Percentiles rank a stretch among this genome's conserved stretches.
These are phyloP conservation scores for Apteryx mantelli DNA, from an alignment of 2,113 vertebrate species.

Conservation along the genomic window DNA sequence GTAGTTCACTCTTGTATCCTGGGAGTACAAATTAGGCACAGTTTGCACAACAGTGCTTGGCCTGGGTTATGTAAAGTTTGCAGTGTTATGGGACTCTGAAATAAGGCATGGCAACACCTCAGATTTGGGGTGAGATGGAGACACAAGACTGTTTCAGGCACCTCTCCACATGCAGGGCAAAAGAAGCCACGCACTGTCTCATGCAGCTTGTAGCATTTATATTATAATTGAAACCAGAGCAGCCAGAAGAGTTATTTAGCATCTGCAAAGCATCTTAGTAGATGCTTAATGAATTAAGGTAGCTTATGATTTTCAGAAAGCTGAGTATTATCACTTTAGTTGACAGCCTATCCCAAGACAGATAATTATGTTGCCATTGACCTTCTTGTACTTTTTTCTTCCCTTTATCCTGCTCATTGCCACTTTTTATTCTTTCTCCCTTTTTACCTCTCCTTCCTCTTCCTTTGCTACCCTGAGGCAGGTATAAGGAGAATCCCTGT, in stretches of 20 bases:
- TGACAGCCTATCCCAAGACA: background rate
- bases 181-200: background rate
- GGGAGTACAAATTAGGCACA: background rate
- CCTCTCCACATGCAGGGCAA: background rate
- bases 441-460: background rate
- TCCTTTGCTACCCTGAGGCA: background rate
- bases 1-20: background rate
- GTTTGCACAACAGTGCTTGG: background rate
- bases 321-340: conserved; percentile 17
- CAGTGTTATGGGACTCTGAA: background rate
- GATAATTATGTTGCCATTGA: background rate
- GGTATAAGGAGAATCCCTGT: background rate
- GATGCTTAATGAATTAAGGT: conserved; percentile 49
- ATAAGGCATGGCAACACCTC: background rate
- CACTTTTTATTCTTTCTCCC: background rate
- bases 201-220: conserved; percentile 15
- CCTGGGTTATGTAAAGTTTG: background rate
- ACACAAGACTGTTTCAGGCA: background rate
- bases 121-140: background rate
- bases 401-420: background rate
- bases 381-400: background rate
- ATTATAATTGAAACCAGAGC: conserved; percentile 46
- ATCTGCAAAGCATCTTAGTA: conserved; percentile 20
- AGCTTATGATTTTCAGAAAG: conserved; percentile 53
- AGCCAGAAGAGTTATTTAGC: background rate